Conservation (phyloP, 2,113 vertebrate species). For the Eonycteris spelaea region DNA sequence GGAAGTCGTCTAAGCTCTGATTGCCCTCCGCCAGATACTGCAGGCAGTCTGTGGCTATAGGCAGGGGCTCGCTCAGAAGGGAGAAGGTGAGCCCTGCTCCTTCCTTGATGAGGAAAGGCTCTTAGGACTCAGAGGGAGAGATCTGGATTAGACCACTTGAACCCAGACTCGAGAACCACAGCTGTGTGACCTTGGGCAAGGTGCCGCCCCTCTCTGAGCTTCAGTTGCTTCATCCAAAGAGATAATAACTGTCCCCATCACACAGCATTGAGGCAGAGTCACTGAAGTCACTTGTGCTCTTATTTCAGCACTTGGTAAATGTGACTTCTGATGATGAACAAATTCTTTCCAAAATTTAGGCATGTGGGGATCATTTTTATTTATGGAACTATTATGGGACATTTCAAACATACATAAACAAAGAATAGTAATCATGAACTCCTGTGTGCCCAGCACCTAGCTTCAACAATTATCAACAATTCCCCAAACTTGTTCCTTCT, state of each 20-base stretch:
- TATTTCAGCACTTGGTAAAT: background rate
- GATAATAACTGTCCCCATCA: background rate
- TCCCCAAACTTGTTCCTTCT: background rate
- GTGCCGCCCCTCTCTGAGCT: background rate
- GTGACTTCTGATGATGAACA: background rate
- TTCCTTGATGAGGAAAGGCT: background rate
- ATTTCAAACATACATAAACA: background rate
- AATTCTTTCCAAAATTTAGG: background rate
- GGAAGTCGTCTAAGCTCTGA: too few species aligned
- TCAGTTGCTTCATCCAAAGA: background rate
- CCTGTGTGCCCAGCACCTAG: background rate
- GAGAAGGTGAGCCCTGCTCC: background rate
- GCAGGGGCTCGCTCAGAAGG: background rate
- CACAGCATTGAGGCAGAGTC: background rate
- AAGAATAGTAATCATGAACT: background rate
- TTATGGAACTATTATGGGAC: background rate
- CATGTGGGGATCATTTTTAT: background rate
- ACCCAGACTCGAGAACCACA: background rate
- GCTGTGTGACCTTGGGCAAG: background rate
- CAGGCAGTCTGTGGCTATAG: too few species aligned
- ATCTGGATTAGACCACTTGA: background rate
- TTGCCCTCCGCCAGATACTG: background rate
- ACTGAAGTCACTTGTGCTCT: fast-evolving
- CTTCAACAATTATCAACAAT: background rate
- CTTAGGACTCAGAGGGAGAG: background rate